phyloP scores from a whole-genome alignment of 2,113 vertebrate genomes.

The Chionomys nivalis region DNA sequence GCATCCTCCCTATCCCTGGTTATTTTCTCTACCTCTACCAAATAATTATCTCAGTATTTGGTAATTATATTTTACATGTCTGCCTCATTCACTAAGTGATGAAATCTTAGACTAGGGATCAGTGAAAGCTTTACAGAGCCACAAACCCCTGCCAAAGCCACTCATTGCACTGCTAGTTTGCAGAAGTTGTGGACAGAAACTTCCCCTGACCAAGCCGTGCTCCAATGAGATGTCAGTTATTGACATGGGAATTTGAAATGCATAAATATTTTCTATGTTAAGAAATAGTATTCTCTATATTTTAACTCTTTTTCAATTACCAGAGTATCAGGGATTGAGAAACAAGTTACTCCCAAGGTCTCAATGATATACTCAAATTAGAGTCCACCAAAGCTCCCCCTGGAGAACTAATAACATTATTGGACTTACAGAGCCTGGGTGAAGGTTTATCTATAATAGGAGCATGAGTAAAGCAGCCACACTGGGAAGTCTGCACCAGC shows the following conservation, averaged over 20 bases:
- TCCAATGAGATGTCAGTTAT: background rate
- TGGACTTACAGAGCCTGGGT: background rate
- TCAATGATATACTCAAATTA: background rate
- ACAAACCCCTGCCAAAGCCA: background rate
- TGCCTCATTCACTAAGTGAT: background rate
- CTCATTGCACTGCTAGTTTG: background rate
- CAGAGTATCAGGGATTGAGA: background rate
- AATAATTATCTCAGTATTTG: background rate
- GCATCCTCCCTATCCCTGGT: background rate
- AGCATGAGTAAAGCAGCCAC: background rate
- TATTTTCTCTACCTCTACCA: background rate
- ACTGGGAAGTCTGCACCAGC: background rate
- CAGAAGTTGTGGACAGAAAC: background rate
- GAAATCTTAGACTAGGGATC: background rate
- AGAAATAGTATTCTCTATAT: background rate
- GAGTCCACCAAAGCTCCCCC: background rate
- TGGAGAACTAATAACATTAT: background rate
- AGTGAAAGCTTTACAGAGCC: slow-evolving; percentile 7
- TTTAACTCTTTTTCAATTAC: background rate
- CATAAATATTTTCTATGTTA: background rate
- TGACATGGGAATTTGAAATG: background rate
- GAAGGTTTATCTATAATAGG: background rate
- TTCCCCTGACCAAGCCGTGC: background rate
- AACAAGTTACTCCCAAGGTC: background rate
- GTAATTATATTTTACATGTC: background rate